A percentile compares a stretch with the other conserved stretches of the same genome.
Conservation (phyloP, 92 coral and sea anemone genomes). For the Phenganax stokvisi region DNA sequence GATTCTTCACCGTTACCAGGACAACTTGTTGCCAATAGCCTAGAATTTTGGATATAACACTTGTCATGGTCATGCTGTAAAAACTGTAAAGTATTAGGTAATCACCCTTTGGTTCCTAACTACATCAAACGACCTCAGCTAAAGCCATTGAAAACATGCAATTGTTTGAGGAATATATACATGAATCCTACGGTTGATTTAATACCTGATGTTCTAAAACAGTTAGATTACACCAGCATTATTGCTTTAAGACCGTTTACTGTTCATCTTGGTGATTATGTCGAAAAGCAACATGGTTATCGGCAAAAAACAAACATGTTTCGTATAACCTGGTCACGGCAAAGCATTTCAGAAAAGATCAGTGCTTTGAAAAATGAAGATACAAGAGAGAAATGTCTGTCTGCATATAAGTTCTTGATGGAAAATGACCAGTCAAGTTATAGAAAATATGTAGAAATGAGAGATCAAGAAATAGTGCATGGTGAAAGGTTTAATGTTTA, state of each 20-base stretch:
- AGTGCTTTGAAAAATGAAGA: background rate
- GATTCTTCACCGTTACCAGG: background rate
- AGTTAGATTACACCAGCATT: background rate
- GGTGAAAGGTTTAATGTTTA: conserved; percentile 23
- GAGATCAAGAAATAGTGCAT: background rate
- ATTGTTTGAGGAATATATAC: background rate
- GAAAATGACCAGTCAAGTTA: background rate
- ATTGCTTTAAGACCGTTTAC: conserved; percentile 16
- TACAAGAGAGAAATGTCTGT: background rate
- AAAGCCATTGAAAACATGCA: background rate
- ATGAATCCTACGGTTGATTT: background rate
- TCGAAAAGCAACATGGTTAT: conserved; percentile 16
- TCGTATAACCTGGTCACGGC: background rate
- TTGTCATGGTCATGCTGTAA: conserved; percentile 3
- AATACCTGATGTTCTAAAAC: background rate
- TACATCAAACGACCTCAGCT: background rate
- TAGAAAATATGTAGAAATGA: background rate
- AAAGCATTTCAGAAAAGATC: background rate
- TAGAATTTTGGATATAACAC: background rate
- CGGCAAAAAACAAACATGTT: conserved; percentile 24
- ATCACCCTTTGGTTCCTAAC: background rate
- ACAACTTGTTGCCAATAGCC: background rate
- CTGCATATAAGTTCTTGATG: conserved; percentile 20
- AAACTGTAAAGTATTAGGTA: background rate
- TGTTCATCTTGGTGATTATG: conserved; percentile 27